Conservation (phyloP, 2,797 vertebrate genomes). For the Phyllotis vaccarum region DNA sequence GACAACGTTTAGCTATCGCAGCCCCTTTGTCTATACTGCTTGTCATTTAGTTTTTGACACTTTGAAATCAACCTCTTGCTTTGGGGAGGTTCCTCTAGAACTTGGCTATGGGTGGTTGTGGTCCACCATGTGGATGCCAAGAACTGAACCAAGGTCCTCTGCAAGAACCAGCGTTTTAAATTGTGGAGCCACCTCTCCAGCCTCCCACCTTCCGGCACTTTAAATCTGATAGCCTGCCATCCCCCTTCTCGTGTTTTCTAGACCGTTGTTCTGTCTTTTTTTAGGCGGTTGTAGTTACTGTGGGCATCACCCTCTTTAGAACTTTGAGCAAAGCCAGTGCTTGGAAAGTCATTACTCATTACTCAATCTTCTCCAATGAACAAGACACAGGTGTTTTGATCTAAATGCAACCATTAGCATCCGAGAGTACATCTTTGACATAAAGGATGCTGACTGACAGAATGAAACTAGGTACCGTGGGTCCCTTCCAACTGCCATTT, state of each 20-base stretch:
- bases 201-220: background rate
- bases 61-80: background rate
- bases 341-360: conserved; percentile 43
- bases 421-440: background rate
- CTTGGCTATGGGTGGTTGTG: background rate
- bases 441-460: background rate
- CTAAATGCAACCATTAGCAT: background rate
- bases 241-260: background rate
- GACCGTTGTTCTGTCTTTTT: background rate
- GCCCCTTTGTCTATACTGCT: too few species aligned
- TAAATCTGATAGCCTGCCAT: background rate
- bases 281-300: background rate
- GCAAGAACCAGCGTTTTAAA: too few species aligned
- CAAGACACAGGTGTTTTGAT: background rate
- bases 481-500: background rate
- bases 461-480: background rate
- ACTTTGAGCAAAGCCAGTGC: conserved; percentile 1
- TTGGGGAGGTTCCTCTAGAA: background rate
- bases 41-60: conserved; percentile 1
- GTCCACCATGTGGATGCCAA: background rate
- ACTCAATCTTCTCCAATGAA: conserved; percentile 3
- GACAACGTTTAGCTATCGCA: background rate
- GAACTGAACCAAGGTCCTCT: background rate
- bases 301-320: background rate
- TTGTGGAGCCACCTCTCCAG: too few species aligned